Percentiles rank a stretch among this genome's conserved stretches.
These are phyloP conservation scores for Chromobotia macracanthus DNA, from an alignment of 2,797 vertebrate genomes.

Conservation along the genomic window DNA sequence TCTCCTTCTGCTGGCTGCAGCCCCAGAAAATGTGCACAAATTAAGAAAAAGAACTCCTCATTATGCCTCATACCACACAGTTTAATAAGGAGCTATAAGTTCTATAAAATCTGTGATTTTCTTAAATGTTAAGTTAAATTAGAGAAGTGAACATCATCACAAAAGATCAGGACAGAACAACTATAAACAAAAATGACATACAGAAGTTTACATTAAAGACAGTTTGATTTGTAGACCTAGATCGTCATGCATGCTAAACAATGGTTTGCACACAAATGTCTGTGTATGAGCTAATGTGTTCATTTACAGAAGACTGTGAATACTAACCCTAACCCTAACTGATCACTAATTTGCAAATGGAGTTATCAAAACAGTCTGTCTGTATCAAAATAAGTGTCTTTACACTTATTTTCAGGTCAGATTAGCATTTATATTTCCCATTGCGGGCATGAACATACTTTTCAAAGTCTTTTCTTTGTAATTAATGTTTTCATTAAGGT, in stretches of 20 bases:
- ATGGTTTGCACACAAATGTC: background rate
- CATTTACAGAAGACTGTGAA: background rate
- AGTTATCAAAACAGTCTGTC: no score
- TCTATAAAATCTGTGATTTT: background rate
- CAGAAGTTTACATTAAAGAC: no score
- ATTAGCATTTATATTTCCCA: no score
- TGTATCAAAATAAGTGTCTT: no score
- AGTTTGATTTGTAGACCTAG: background rate
- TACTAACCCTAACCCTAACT: no score
- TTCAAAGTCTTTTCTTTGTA: background rate
- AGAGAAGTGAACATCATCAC: no score
- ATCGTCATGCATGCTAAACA: background rate
- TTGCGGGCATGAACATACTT: no score
- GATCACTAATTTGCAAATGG: background rate
- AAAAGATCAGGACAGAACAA: background rate
- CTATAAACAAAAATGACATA: no score
- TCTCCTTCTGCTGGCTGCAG: conserved; percentile 79
- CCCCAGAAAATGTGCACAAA: background rate
- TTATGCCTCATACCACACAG: no score
- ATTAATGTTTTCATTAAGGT: background rate
- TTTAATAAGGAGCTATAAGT: background rate
- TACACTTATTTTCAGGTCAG: no score
- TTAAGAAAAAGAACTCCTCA: no score
- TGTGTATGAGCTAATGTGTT: background rate
- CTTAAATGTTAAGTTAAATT: no score